phyloP scores from a whole-genome alignment of 2,113 vertebrate genomes.

The Spheniscus mendiculus region DNA sequence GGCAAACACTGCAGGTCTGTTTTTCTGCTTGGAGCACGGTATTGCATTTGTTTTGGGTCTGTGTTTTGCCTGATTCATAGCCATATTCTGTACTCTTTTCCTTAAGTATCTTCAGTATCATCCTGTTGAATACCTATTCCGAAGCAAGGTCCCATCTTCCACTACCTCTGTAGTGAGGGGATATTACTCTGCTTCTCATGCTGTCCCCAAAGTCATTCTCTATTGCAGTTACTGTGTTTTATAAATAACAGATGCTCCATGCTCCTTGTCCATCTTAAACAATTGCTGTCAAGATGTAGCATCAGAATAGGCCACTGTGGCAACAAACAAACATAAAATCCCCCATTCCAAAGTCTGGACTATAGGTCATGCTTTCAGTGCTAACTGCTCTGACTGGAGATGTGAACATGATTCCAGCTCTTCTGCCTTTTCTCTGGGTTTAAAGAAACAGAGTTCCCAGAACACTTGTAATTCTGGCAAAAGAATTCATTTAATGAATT shows the following conservation, averaged over 20 bases:
- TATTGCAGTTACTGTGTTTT: background rate
- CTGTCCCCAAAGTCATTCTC: background rate
- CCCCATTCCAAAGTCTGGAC: background rate
- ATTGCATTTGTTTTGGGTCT: background rate
- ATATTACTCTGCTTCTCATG: background rate
- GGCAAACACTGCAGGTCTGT: background rate
- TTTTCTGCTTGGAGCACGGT: background rate
- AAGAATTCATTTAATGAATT: background rate
- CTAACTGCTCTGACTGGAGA: background rate
- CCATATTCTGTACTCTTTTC: background rate
- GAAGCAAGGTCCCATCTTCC: background rate
- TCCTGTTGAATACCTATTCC: background rate
- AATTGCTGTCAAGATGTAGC: slow-evolving; percentile 1
- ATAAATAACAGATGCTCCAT: background rate
- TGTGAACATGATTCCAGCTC: background rate
- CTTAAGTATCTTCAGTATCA: background rate
- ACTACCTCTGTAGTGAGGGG: background rate
- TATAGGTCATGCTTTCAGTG: background rate
- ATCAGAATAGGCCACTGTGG: background rate
- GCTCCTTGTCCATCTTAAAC: slow-evolving; percentile 5
- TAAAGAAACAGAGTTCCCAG: background rate
- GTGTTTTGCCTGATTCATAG: background rate
- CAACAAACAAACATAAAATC: background rate
- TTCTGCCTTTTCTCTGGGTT: background rate
- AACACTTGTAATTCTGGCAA: background rate